A percentile compares a stretch with the other conserved stretches of the same genome.
Conservation (phyloP, 2,113 vertebrate species). For the zebrafish (Danio rerio) region GRCz12tu NC_133193.1:43370501-43371000, state of each 20-base stretch:
- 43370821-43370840: neutral
- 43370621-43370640: neutral
- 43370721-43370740: slow-evolving; percentile 11
- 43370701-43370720: slow-evolving; percentile 9
- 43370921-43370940: neutral
- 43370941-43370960: too few relatives aligned
- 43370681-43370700: slow-evolving; percentile 28
- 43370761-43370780: slow-evolving; percentile 13
- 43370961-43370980: too few relatives aligned
- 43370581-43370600: too few relatives aligned
- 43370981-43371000: too few relatives aligned
- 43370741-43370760: slow-evolving; percentile 4
- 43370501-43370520: too few relatives aligned
- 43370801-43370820: neutral
- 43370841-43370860: neutral
- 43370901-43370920: neutral
- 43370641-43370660: slow-evolving; percentile 40
- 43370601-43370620: neutral
- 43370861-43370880: neutral
- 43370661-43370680: slow-evolving; percentile 25
- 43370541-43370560: too few relatives aligned
- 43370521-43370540: too few relatives aligned
- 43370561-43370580: too few relatives aligned
- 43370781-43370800: neutral
- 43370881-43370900: neutral